phyloP scores from a whole-genome alignment of 2,888 invertebrate species.

The Cheilosia soror region DNA sequence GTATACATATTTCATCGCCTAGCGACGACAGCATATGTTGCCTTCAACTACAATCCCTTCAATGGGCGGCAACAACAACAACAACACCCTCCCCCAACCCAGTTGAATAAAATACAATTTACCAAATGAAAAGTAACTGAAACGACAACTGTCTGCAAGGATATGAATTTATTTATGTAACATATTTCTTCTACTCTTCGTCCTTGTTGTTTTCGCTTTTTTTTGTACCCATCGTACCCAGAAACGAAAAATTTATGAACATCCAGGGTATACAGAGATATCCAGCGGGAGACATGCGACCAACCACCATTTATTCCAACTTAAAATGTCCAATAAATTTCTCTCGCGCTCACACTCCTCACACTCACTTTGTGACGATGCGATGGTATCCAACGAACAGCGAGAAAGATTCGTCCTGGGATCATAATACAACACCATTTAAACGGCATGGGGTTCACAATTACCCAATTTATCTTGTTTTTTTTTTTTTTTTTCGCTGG shows the following conservation, averaged over 20 bases:
- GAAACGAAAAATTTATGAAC: constrained; percentile 68
- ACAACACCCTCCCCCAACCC: not conserved
- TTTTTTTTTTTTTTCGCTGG: constrained; percentile 32
- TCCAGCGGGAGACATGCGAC: constrained; percentile 72
- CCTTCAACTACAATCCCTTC: constrained; percentile 21
- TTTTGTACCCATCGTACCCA: constrained; percentile 24
- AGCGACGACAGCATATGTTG: constrained; percentile 39
- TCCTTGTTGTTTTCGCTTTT: constrained; percentile 25
- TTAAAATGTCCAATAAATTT: constrained; percentile 76
- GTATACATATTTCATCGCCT: constrained; percentile 13
- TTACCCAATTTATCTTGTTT: constrained; percentile 79
- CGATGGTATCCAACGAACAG: constrained; percentile 22
- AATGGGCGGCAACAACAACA: not conserved
- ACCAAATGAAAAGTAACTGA: constrained; percentile 74
- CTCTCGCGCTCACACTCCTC: constrained; percentile 62
- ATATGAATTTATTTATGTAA: constrained; percentile 74
- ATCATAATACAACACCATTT: constrained; percentile 79
- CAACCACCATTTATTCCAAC: constrained; percentile 75
- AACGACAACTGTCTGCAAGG: constrained; percentile 73
- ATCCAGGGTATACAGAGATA: constrained; percentile 63
- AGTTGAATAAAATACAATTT: constrained; percentile 68
- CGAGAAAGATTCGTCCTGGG: constrained; percentile 73
- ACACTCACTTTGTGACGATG: constrained; percentile 33
- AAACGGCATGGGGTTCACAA: constrained; percentile 79
- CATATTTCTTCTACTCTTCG: constrained; percentile 64